These are phyloP conservation scores for Coleophora flavipennella DNA, from an alignment of 2,888 invertebrate species.

Conservation along the genomic window DNA sequence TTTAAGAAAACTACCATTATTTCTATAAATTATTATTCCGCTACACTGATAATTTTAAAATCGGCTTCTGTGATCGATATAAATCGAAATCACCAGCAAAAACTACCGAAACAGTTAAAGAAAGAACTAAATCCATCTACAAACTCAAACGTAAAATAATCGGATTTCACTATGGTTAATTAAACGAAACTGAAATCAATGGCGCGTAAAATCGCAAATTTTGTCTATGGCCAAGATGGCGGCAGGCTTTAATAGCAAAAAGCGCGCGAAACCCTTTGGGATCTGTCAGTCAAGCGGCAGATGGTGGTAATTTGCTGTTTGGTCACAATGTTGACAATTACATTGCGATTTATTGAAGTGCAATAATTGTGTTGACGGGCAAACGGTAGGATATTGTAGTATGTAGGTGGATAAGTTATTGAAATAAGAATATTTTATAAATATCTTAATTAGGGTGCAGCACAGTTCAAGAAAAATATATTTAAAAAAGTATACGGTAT, in stretches of 20 bases:
- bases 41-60: too few relatives aligned
- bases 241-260: constrained; percentile 39
- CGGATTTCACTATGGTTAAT: constrained; percentile 47
- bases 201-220: constrained; percentile 65
- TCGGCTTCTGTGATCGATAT: too few relatives aligned
- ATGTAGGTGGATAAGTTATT: too few relatives aligned
- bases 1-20: too few relatives aligned
- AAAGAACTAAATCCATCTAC: constrained; percentile 16
- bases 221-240: constrained; percentile 57
- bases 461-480: too few relatives aligned
- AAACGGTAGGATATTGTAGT: background rate
- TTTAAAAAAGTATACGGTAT: too few relatives aligned
- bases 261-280: constrained; percentile 67
- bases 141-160: constrained; percentile 31
- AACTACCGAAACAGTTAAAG: constrained; percentile 12
- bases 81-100: constrained; percentile 1
- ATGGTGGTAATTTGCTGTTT: constrained; percentile 61
- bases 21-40: too few relatives aligned
- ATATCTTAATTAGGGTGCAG: too few relatives aligned
- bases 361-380: constrained; percentile 54
- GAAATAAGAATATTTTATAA: too few relatives aligned
- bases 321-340: constrained; percentile 51
- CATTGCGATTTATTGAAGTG: constrained; percentile 57
- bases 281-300: constrained; percentile 48
- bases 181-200: constrained; percentile 55